Evolutionary conservation across 1,140 invertebrate genomes (phyloP).

Genomic region (Mercenaria mercenaria): DNA sequence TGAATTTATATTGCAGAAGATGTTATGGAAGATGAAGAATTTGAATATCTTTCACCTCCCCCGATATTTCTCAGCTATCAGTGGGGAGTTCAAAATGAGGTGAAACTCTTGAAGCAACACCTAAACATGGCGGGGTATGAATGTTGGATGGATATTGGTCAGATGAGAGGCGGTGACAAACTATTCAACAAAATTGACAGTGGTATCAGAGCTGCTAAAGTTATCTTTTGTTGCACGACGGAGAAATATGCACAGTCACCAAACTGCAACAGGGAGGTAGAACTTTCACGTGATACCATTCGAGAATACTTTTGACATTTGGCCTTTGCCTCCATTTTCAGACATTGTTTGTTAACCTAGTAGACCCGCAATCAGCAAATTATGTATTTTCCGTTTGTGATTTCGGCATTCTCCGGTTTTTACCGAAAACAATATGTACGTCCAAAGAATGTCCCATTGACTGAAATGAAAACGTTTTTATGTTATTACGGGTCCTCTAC

Average conservation of each 20-base stretch:
- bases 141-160: constrained; percentile 85
- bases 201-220: constrained; percentile 81
- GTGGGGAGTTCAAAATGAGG: constrained; percentile 83
- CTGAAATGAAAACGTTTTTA: no score
- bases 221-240: constrained; percentile 82
- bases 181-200: constrained; percentile 83
- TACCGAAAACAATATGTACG: no score
- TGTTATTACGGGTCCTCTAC: no score
- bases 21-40: constrained; percentile 80
- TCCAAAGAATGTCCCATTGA: no score
- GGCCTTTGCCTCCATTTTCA: no score
- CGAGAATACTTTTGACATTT: no score
- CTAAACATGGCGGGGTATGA: constrained; percentile 80
- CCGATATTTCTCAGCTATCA: constrained; percentile 84
- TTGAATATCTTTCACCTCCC: constrained; percentile 80
- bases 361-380: no score
- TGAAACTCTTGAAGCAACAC: constrained; percentile 79
- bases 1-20: constrained; percentile 71
- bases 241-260: constrained; percentile 83
- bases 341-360: no score
- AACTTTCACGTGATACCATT: no score
- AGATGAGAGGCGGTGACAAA: constrained; percentile 85
- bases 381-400: no score
- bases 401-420: no score
- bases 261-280: constrained; percentile 84